Evolutionary conservation across 1,140 invertebrate species (phyloP).

Genomic region (Palaemon carinicauda): DNA sequence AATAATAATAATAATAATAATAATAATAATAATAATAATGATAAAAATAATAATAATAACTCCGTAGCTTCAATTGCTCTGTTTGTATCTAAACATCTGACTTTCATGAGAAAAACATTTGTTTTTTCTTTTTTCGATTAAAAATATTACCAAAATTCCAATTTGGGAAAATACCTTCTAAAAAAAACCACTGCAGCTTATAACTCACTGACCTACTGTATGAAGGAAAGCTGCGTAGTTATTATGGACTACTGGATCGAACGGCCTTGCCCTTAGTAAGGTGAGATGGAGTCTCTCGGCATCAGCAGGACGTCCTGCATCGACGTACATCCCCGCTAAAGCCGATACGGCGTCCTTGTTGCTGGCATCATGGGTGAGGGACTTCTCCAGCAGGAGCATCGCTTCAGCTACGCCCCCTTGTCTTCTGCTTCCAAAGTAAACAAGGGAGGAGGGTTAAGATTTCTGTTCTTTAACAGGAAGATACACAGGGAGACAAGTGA

Average conservation of each 20-base stretch:
- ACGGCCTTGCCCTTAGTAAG: slow-evolving; percentile 31
- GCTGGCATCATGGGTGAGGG: slow-evolving; percentile 60
- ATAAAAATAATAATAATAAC: no score
- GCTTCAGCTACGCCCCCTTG: slow-evolving; percentile 61
- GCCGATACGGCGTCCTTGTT: slow-evolving; percentile 60
- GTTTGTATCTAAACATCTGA: no score
- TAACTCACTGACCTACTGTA: slow-evolving; percentile 20
- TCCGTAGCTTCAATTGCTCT: no score
- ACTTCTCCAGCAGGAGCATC: slow-evolving; percentile 61
- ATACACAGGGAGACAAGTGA: no score
- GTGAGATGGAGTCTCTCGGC: slow-evolving; percentile 51
- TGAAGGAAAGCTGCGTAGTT: slow-evolving; percentile 58
- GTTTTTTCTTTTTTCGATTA: no score
- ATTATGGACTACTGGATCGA: slow-evolving; percentile 50
- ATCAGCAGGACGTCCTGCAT: slow-evolving; percentile 19
- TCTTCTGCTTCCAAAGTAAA: slow-evolving; percentile 43
- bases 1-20: no score
- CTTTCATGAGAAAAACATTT: no score
- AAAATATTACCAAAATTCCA: no score
- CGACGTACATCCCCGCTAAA: slow-evolving; percentile 49
- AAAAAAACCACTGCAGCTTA: background rate
- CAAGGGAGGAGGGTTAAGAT: slow-evolving; percentile 65
- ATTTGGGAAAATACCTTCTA: no score
- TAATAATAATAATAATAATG: no score
- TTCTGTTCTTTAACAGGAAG: background rate